These are phyloP conservation scores for Cynopterus sphinx DNA, from an alignment of 2,797 vertebrate species.

Conservation along the genomic window DNA sequence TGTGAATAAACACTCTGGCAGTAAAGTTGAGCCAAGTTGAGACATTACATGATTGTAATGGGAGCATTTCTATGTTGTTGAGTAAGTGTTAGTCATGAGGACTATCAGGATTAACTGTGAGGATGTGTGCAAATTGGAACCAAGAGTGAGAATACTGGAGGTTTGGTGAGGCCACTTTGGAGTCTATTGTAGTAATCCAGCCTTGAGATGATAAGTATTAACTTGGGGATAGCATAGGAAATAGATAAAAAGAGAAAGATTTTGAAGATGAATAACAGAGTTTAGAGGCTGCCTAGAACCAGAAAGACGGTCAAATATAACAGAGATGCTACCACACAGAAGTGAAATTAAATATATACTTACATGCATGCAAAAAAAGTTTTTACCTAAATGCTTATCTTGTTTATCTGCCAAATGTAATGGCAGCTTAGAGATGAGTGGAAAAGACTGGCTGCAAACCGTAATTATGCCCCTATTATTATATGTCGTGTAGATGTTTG, in stretches of 20 bases:
- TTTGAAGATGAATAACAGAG: neutral
- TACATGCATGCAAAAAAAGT: neutral
- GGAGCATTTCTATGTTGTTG: neutral
- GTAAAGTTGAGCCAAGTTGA: too few relatives aligned
- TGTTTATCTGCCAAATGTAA: neutral
- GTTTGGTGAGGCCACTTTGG: neutral
- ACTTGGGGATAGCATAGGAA: neutral
- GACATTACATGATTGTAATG: neutral
- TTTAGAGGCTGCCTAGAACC: neutral
- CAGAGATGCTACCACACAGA: neutral
- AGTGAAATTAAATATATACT: neutral
- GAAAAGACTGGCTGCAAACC: neutral
- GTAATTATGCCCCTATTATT: neutral
- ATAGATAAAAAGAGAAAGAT: neutral
- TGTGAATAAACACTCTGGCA: neutral
- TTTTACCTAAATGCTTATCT: neutral
- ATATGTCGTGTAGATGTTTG: neutral
- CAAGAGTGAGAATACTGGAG: neutral
- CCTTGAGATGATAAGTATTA: neutral
- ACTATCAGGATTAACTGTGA: neutral
- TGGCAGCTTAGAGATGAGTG: neutral
- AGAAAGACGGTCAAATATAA: neutral
- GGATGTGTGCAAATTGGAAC: neutral
- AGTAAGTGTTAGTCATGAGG: neutral
- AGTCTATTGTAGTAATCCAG: neutral